Evolutionary conservation across 2,797 vertebrate species (phyloP).

Genomic region (Neostethus bicornis): DNA sequence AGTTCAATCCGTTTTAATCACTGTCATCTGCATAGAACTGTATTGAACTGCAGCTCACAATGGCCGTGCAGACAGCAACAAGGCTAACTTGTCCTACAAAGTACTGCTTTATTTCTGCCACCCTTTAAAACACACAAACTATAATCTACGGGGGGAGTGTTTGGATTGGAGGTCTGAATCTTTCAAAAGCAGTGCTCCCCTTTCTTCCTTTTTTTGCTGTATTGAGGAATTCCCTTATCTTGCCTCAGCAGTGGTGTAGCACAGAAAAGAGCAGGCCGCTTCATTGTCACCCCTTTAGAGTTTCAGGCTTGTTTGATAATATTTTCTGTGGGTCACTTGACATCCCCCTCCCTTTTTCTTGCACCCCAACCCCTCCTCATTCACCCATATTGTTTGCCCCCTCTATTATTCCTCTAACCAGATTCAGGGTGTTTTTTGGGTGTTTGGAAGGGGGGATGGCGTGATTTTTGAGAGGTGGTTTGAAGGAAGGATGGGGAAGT

Average conservation of each 20-base stretch:
- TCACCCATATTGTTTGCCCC: constrained; percentile 72
- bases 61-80: constrained; percentile 72
- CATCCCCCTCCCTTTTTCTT: constrained; percentile 65
- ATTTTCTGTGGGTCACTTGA: constrained; percentile 83
- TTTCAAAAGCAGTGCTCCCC: constrained; percentile 72
- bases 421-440: constrained; percentile 77
- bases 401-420: constrained; percentile 82
- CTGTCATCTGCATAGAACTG: constrained; percentile 76
- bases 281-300: constrained; percentile 80
- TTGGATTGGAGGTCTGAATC: constrained; percentile 78
- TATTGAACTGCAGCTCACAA: constrained; percentile 74
- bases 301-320: constrained; percentile 81
- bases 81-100: constrained; percentile 84
- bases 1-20: constrained; percentile 69
- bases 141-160: constrained; percentile 75
- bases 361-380: constrained; percentile 57
- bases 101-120: constrained; percentile 79
- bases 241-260: constrained; percentile 76
- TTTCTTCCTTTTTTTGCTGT: constrained; percentile 72
- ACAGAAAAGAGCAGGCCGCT: constrained; percentile 79
- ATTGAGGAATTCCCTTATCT: constrained; percentile 86
- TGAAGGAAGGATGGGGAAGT: constrained; percentile 76
- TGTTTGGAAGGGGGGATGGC: constrained; percentile 45
- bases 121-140: constrained; percentile 81
- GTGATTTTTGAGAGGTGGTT: constrained; percentile 59